Base-by-base conservation (phyloP, 2,888 invertebrate genomes). In the Stenichneumon culpator region DNA sequence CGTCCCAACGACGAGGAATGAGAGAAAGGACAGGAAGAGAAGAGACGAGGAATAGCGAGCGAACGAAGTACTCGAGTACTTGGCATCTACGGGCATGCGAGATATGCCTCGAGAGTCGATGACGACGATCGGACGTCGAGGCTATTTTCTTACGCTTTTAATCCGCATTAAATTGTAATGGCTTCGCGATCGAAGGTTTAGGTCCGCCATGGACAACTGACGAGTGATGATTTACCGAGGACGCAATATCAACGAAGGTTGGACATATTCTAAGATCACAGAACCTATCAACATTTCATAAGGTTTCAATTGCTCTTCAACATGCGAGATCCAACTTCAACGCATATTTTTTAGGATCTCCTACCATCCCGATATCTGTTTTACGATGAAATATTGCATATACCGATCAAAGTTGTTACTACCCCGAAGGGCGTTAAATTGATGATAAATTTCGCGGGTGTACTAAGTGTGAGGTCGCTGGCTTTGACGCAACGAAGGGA, bases 61-160 rank as follows among this genome's bases (percentile, higher is more conserved):
- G 50, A 52, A 70, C 50, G 25, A 75, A 84, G 70, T 75, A 75
- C 77, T 52, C 60, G 57, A 14, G 74, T 63, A 54, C 65, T 68
- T 65, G 36, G 60, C 28, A 75, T 82, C 36, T 54, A 19, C 16
- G 52, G 28, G 52, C 19, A 39, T 65, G 54, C 44, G 19, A 44
- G 25, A 67, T 54, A 36, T 25, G 44, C 25, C 54, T 44, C 79
- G 19, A 80, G 54, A 19, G 44, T 73, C 39, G 39, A 57, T 44
- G 52, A 73, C 67, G 65, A 54, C 65, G 72, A 54, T 54, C 54
- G 14, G 39, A 67, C 4, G 19, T 67, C 54, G 67, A 44, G 19
- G 22, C n/a, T 16, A 44, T 79, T 39, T 57, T n/a, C n/a, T 7
- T 54, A 19, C 57, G 11, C 28, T 60, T 19, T 79, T 60, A n/a